Conservation (phyloP, 2,888 invertebrate genomes). For the Ephialtes manifestator region DNA sequence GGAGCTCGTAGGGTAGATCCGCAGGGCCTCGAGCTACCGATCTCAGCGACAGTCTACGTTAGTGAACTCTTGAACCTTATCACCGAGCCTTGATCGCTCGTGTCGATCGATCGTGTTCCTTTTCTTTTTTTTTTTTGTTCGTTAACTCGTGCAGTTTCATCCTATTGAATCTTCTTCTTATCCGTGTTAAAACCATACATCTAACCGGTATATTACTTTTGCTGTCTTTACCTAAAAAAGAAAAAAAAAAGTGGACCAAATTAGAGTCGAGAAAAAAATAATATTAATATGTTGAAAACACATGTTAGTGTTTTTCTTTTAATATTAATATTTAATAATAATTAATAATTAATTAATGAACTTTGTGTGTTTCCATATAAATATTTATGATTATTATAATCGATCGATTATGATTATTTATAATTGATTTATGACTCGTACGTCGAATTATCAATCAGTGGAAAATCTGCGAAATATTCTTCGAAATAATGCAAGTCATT, state of each 20-base stretch:
- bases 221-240: no score
- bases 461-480: neutral
- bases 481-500: neutral
- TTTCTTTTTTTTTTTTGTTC: neutral
- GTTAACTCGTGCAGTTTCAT: neutral
- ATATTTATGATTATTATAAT: no score
- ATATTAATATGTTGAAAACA: neutral
- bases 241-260: neutral
- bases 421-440: no score
- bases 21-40: slow-evolving; percentile 77
- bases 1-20: slow-evolving; percentile 78
- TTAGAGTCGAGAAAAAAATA: neutral
- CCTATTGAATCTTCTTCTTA: neutral
- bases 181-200: neutral
- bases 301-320: neutral
- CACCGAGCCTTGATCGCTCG: slow-evolving; percentile 27
- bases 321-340: no score
- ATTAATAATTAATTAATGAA: neutral
- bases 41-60: slow-evolving; percentile 73
- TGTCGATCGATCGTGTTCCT: neutral
- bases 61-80: slow-evolving; percentile 58
- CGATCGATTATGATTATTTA: no score
- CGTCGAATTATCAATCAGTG: neutral
- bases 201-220: neutral
- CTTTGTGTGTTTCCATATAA: neutral